Conservation (phyloP, 1,140 invertebrate species). For the Chrysomallon squamiferum region DNA sequence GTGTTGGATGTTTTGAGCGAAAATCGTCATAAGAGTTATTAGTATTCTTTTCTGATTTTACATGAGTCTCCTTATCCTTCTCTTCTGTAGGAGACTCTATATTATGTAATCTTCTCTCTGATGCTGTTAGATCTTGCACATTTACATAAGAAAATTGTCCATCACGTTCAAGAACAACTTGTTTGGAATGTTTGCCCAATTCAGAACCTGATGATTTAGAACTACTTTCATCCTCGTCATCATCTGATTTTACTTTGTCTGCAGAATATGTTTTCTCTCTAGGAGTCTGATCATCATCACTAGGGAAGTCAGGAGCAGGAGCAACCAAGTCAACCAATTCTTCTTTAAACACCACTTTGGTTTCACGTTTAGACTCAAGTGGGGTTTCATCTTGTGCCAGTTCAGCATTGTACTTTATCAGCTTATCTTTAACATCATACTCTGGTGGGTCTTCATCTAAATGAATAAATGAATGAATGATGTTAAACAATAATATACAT, state of each 20-base stretch:
- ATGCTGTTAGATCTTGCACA: constrained; percentile 46
- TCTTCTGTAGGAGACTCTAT: background rate
- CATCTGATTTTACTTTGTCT: background rate
- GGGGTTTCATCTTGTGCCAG: constrained; percentile 54
- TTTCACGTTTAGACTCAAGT: constrained; percentile 34
- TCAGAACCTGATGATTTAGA: background rate
- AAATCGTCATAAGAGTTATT: background rate
- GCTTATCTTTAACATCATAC: constrained; percentile 54
- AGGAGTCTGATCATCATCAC: constrained; percentile 40
- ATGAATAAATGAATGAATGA: no score
- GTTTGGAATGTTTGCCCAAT: background rate
- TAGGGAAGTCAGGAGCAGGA: constrained; percentile 45
- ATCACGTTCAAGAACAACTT: constrained; percentile 51
- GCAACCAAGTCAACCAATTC: constrained; percentile 55
- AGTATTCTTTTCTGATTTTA: background rate
- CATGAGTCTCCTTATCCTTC: background rate
- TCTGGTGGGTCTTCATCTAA: constrained; percentile 57
- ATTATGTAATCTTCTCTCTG: constrained; percentile 16
- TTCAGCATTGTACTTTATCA: constrained; percentile 55
- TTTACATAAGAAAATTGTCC: constrained; percentile 56
- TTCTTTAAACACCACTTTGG: constrained; percentile 53
- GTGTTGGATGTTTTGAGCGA: constrained; percentile 26
- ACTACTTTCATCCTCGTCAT: background rate
- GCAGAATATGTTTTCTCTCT: constrained; percentile 16
- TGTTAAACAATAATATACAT: no score